A percentile compares a stretch with the other conserved stretches of the same genome.
Evolutionary conservation across 2,797 vertebrate genomes (phyloP).

Genomic region (Menidia menidia): DNA sequence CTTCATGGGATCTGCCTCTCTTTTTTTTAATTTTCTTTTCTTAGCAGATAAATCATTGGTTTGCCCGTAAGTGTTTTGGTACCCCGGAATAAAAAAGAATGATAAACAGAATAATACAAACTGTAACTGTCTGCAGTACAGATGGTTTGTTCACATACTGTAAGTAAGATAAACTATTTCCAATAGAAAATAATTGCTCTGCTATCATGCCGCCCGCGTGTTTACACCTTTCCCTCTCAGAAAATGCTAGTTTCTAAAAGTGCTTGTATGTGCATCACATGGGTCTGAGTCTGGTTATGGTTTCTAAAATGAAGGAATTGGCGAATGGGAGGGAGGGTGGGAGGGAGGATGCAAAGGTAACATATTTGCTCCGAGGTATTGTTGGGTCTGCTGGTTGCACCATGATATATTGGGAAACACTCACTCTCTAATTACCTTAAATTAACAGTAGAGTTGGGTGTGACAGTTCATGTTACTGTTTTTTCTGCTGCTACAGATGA

Average conservation of each 20-base stretch:
- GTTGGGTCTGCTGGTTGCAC: conserved; percentile 83
- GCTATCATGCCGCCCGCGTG: conserved; percentile 12
- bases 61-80: neutral
- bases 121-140: neutral
- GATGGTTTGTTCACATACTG: neutral
- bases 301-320: conserved; percentile 43
- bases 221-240: conserved; percentile 12
- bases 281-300: conserved; percentile 35
- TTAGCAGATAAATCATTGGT: neutral
- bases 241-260: conserved; percentile 15
- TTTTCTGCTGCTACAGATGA: conserved; percentile 87
- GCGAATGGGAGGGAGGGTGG: conserved; percentile 30
- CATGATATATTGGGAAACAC: conserved; percentile 88
- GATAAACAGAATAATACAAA: neutral
- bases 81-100: neutral
- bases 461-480: conserved; percentile 88
- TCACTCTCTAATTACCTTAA: conserved; percentile 88
- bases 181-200: conserved; percentile 2
- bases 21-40: neutral
- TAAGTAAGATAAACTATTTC: conserved; percentile 12
- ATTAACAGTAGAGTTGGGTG: conserved; percentile 89
- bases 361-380: conserved; percentile 84
- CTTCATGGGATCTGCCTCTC: neutral
- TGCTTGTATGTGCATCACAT: conserved; percentile 18
- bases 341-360: conserved; percentile 68